Evolutionary conservation across 2,797 vertebrate genomes (phyloP).

Genomic region (Coilia nasus): DNA sequence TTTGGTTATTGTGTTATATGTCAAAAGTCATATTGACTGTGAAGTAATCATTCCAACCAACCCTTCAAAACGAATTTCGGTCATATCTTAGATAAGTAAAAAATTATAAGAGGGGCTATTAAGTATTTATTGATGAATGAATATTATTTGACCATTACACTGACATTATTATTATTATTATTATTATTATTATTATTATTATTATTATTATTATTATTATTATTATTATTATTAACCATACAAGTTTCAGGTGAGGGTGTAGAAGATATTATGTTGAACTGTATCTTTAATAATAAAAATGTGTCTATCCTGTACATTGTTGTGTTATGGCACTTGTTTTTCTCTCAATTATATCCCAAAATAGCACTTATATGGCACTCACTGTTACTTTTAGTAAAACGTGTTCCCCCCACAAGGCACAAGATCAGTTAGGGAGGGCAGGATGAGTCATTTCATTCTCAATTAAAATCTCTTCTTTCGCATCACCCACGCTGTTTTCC

Average conservation of each 20-base stretch:
- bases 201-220: constrained; percentile 25
- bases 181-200: constrained; percentile 17
- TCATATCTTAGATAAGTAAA: constrained; percentile 8
- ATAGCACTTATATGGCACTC: no score
- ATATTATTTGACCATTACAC: constrained; percentile 24
- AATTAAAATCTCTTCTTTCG: not conserved
- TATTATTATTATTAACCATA: constrained; percentile 17
- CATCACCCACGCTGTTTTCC: not conserved
- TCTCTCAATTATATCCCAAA: not conserved
- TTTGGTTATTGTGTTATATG: not conserved
- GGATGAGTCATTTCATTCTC: not conserved
- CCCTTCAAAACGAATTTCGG: constrained; percentile 6
- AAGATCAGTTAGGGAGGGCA: not conserved
- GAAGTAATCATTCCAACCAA: constrained; percentile 15
- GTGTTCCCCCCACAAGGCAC: no score
- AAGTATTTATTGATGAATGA: constrained; percentile 17
- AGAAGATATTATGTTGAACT: constrained; percentile 23
- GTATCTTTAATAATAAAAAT: constrained; percentile 22
- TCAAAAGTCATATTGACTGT: constrained; percentile 25
- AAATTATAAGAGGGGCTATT: not conserved
- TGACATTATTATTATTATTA: constrained; percentile 30
- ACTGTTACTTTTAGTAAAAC: no score
- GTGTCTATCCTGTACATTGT: constrained; percentile 21
- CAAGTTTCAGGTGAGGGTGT: constrained; percentile 1
- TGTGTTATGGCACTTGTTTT: not conserved